phyloP scores from a whole-genome alignment of 2,113 vertebrate species.

The Hipposideros armiger region DNA sequence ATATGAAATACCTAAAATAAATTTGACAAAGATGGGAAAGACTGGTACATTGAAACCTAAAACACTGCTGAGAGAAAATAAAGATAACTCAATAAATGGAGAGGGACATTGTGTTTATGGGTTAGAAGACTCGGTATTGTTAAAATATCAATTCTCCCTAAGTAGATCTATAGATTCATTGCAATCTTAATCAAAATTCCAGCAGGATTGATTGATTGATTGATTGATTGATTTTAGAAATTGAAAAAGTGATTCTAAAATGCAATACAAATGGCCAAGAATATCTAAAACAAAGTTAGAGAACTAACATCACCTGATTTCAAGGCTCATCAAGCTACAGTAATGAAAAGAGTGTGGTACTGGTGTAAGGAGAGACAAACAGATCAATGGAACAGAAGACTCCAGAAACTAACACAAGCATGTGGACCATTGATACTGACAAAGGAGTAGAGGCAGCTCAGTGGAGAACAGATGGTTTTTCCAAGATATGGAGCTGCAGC shows the following conservation, averaged over 20 bases:
- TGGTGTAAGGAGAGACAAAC: not conserved
- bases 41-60: not conserved
- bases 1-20: not conserved
- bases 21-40: not conserved
- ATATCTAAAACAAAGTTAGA: not conserved
- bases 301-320: not conserved
- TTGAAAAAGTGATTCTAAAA: not conserved
- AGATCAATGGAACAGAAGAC: not conserved
- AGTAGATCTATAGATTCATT: not conserved
- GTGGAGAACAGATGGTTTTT: too few relatives aligned
- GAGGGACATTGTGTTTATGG: not conserved
- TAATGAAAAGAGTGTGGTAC: not conserved
- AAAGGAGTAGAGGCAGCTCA: not conserved
- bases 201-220: not conserved
- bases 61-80: not conserved
- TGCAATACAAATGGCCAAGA: not conserved
- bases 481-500: not conserved
- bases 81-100: not conserved
- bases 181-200: not conserved
- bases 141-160: not conserved
- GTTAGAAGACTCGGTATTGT: not conserved
- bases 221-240: not conserved
- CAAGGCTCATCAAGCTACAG: not conserved
- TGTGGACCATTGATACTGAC: not conserved
- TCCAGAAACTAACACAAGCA: not conserved